These are phyloP conservation scores for Ochotona curzoniae DNA, from an alignment of 2,113 vertebrate genomes.

Conservation along the genomic window DNA sequence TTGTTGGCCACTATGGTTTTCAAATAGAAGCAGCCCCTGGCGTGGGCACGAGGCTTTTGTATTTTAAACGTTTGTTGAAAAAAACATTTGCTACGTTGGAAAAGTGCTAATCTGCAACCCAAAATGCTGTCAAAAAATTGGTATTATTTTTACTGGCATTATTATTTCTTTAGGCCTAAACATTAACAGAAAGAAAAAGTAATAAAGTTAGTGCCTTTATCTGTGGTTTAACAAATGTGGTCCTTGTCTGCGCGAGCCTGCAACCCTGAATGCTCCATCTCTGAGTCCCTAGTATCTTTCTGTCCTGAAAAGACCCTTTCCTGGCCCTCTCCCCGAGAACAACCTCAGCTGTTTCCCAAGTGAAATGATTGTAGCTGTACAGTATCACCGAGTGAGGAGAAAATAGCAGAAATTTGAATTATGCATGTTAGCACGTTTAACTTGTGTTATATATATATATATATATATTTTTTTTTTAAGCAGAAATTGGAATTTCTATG, in stretches of 20 bases:
- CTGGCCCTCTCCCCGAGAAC: background rate
- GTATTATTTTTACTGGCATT: slow-evolving; percentile 10
- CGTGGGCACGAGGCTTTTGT: slow-evolving; percentile 87
- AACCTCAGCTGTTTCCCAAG: slow-evolving; percentile 55
- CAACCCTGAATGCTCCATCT: background rate
- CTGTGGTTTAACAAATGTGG: slow-evolving; percentile 10
- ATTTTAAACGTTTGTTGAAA: slow-evolving; percentile 66
- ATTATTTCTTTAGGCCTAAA: background rate
- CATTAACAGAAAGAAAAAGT: background rate
- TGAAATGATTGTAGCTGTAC: slow-evolving; percentile 52
- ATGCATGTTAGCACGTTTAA: slow-evolving; percentile 77
- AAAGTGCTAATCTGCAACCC: background rate
- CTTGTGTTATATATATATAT: background rate
- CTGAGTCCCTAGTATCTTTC: background rate
- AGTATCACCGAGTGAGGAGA: slow-evolving; percentile 51
- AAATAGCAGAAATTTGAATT: slow-evolving; percentile 77
- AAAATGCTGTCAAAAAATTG: slow-evolving; percentile 29
- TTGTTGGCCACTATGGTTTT: slow-evolving; percentile 88
- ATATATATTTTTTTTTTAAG: slow-evolving; percentile 83
- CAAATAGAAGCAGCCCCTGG: slow-evolving; percentile 89
- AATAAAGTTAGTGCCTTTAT: background rate
- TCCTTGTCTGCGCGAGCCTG: background rate
- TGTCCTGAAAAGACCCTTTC: slow-evolving; percentile 17
- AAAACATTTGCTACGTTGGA: background rate
- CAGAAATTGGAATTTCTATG: slow-evolving; percentile 87